phyloP scores from a whole-genome alignment of 2,797 vertebrate genomes.

The Crotalus adamanteus region DNA sequence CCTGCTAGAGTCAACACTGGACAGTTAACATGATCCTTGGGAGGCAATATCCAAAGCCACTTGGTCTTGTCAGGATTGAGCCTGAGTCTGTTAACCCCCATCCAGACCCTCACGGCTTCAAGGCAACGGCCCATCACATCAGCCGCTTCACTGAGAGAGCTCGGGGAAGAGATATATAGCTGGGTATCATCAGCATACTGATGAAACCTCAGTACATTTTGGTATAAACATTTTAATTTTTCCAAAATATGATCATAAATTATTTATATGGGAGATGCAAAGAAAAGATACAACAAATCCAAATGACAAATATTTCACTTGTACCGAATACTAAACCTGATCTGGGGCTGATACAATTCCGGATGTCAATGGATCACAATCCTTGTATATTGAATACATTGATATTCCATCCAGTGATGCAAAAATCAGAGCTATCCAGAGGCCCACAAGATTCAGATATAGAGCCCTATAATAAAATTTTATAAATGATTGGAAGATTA shows the following conservation, averaged over 20 bases:
- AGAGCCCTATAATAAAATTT: conserved; percentile 24
- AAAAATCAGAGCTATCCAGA: conserved; percentile 10
- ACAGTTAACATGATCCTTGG: no score
- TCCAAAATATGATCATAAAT: not conserved
- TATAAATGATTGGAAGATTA: not conserved
- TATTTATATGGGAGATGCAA: not conserved
- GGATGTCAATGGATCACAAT: conserved; percentile 37
- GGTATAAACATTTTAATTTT: not conserved
- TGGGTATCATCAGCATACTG: no score
- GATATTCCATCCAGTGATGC: conserved; percentile 20
- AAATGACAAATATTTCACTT: not conserved
- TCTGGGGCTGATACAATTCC: conserved; percentile 14
- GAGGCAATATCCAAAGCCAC: no score
- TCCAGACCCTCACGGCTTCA: no score
- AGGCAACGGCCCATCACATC: no score
- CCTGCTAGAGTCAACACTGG: no score
- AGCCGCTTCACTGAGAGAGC: no score
- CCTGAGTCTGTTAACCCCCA: no score
- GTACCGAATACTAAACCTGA: conserved; percentile 27
- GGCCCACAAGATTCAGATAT: conserved; percentile 35
- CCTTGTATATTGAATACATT: conserved; percentile 32
- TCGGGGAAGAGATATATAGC: no score
- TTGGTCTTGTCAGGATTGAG: no score
- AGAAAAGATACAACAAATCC: not conserved
- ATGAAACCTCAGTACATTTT: not conserved